Evolutionary conservation across 2,888 invertebrate species (phyloP).

Genomic region (Machimus atricapillus): DNA sequence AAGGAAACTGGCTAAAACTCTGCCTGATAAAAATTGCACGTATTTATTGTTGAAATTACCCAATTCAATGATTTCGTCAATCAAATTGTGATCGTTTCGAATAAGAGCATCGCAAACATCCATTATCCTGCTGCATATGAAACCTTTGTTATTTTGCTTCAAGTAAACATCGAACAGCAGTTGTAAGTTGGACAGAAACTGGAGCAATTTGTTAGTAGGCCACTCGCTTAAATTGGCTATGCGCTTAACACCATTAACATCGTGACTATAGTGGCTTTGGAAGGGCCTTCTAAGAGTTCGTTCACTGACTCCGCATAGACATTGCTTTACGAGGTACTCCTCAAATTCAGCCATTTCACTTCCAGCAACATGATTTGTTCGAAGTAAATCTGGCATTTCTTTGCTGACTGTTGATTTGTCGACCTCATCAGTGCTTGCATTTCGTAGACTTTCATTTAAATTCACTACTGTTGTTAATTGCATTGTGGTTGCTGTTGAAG

Average conservation of each 20-base stretch:
- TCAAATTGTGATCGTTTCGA: conserved; percentile 81
- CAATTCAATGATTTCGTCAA: conserved; percentile 82
- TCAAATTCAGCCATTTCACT: conserved; percentile 62
- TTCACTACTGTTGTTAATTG: conserved; percentile 43
- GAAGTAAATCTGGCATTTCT: conserved; percentile 45
- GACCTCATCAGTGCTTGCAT: conserved; percentile 46
- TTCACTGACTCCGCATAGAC: conserved; percentile 79
- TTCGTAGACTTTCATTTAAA: conserved; percentile 4
- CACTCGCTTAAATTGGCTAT: conserved; percentile 68
- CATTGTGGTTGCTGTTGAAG: conserved; percentile 37
- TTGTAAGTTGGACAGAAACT: conserved; percentile 84
- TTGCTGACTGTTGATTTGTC: conserved; percentile 37
- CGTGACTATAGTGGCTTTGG: conserved; percentile 67
- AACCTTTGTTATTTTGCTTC: conserved; percentile 82
- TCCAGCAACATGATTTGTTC: conserved; percentile 20
- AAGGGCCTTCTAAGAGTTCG: conserved; percentile 75
- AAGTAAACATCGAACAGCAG: conserved; percentile 83
- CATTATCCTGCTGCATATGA: conserved; percentile 81
- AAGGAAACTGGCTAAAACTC: conserved; percentile 82
- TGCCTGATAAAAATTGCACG: conserved; percentile 79
- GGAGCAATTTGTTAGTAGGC: conserved; percentile 73
- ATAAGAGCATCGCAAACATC: conserved; percentile 81
- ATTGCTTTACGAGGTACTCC: conserved; percentile 72
- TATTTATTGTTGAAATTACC: conserved; percentile 81
- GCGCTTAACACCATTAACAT: conserved; percentile 64